Conservation (phyloP, 2,113 vertebrate genomes). For the Pitta sordida region DNA sequence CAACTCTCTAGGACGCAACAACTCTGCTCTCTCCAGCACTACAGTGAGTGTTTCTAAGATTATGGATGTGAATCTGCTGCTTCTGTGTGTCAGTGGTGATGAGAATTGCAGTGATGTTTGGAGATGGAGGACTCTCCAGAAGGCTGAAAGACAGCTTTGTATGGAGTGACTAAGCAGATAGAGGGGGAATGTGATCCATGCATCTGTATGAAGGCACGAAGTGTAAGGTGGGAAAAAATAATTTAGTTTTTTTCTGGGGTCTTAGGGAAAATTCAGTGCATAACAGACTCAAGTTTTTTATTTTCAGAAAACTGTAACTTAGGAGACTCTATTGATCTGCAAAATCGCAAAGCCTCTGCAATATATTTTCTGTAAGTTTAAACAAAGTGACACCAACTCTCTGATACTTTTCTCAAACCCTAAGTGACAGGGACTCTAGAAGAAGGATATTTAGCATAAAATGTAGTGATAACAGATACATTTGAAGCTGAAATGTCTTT, state of each 20-base stretch:
- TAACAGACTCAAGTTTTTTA: background rate
- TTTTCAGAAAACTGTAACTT: background rate
- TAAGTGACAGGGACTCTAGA: background rate
- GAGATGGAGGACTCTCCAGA: background rate
- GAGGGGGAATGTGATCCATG: background rate
- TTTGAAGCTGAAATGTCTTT: background rate
- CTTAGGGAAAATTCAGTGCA: background rate
- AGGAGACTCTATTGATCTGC: background rate
- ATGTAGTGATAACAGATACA: background rate
- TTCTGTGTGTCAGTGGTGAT: background rate
- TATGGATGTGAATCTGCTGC: background rate
- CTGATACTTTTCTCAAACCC: background rate
- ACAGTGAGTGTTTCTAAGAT: background rate
- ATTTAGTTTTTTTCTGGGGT: background rate
- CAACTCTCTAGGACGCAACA: accelerated
- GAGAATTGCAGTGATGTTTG: background rate
- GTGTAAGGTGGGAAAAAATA: background rate
- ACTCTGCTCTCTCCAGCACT: background rate
- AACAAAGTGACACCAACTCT: background rate
- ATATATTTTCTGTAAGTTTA: background rate
- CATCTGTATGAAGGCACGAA: background rate
- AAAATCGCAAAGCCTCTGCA: background rate
- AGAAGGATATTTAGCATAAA: background rate
- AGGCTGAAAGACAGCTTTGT: background rate
- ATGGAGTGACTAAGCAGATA: background rate